A percentile compares a stretch with the other conserved stretches of the same genome.
Conservation (phyloP, 2,888 invertebrate genomes). For the Icerya purchasi region DNA sequence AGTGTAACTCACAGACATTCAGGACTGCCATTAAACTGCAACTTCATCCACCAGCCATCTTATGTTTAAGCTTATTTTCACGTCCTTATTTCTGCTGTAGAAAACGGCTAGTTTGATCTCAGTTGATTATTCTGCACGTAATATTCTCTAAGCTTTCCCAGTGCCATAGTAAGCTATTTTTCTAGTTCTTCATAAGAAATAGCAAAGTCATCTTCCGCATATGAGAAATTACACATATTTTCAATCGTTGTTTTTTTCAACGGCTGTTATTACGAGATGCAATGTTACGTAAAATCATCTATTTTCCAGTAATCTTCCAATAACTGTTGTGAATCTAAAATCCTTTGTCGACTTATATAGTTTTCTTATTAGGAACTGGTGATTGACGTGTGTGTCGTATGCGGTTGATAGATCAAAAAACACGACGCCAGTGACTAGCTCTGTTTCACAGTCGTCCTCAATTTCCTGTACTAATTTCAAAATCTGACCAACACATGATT, state of each 20-base stretch:
- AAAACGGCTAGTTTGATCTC: not conserved
- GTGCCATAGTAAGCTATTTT: not conserved
- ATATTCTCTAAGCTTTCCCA: not conserved
- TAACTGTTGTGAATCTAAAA: not conserved
- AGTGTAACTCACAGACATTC: not conserved
- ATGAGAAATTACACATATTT: not conserved
- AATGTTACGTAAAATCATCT: not conserved
- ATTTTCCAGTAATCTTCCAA: conserved; percentile 3
- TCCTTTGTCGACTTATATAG: not conserved
- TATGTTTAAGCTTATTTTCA: no score
- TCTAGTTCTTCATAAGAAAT: not conserved
- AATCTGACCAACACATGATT: conserved; percentile 13
- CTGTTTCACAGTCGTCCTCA: conserved; percentile 12
- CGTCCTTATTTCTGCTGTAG: no score
- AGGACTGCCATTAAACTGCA: no score
- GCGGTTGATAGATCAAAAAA: conserved; percentile 12
- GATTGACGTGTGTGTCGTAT: conserved; percentile 8
- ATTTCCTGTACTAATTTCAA: conserved; percentile 13
- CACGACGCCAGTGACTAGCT: conserved; percentile 10
- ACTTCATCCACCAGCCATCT: no score
- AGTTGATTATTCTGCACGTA: not conserved
- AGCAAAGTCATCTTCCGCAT: not conserved
- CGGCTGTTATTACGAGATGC: not conserved
- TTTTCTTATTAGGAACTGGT: not conserved
- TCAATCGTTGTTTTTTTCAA: not conserved